These are phyloP conservation scores for Diploptera punctata DNA, from an alignment of 2,888 invertebrate species.

Conservation along the genomic window DNA sequence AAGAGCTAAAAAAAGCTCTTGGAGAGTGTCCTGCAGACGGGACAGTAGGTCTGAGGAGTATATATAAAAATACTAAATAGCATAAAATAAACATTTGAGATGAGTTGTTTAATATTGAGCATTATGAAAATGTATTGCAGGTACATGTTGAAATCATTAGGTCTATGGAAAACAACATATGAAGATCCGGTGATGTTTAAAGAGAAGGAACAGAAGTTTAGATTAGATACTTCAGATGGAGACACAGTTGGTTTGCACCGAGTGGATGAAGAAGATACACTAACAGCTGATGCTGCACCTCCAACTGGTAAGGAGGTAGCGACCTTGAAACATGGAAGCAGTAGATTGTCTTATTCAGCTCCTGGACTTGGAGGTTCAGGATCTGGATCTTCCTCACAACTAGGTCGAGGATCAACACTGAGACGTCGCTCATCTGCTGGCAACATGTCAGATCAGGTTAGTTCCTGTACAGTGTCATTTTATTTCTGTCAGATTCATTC, in stretches of 20 bases:
- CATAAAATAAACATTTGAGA: too few relatives aligned
- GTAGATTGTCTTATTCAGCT: conserved; percentile 12
- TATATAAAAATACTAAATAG: too few relatives aligned
- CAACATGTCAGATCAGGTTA: conserved; percentile 5
- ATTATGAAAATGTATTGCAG: too few relatives aligned
- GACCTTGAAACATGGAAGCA: not conserved
- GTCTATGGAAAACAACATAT: conserved; percentile 82
- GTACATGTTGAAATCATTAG: conserved; percentile 92
- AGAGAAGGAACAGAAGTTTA: conserved; percentile 35
- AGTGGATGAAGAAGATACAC: not conserved
- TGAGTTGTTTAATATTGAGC: too few relatives aligned
- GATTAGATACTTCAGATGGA: conserved; percentile 32
- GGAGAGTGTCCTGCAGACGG: too few relatives aligned
- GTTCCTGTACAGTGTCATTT: too few relatives aligned
- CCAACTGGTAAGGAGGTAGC: not conserved
- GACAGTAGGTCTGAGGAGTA: too few relatives aligned
- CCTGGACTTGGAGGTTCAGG: not conserved
- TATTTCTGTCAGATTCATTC: too few relatives aligned
- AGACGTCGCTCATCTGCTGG: conserved; percentile 5
- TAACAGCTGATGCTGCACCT: not conserved
- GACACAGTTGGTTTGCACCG: not conserved
- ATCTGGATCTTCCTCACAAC: not conserved
- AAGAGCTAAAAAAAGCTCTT: too few relatives aligned
- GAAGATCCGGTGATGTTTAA: conserved; percentile 38
- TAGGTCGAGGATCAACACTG: not conserved